Conservation (phyloP, 2,797 vertebrate genomes). For the Danio jaintianensis region DNA sequence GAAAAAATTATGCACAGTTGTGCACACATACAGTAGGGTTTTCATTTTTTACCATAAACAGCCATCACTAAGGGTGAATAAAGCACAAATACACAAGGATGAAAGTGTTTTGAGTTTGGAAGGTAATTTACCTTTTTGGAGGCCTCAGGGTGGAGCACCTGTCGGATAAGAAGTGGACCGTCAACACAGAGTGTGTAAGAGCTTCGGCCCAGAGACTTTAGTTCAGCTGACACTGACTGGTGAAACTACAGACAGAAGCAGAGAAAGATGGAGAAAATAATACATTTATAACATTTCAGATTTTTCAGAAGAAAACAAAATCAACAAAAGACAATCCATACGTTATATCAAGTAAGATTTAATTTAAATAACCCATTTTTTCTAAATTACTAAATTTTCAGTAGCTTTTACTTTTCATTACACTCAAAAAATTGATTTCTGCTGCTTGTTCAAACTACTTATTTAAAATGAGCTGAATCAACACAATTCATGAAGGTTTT, state of each 20-base stretch:
- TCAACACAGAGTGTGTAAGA: conserved; percentile 90
- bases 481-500: no score
- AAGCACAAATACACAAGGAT: not conserved
- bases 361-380: no score
- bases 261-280: not conserved
- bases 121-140: conserved; percentile 88
- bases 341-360: no score
- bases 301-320: no score
- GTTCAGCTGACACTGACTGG: conserved; percentile 87
- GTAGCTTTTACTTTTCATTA: no score
- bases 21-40: not conserved
- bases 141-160: conserved; percentile 93
- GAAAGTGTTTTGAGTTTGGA: not conserved
- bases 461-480: no score
- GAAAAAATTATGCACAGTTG: not conserved
- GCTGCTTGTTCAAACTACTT: no score
- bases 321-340: no score
- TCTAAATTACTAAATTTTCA: no score
- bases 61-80: not conserved
- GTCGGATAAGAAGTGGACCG: conserved; percentile 88
- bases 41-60: not conserved
- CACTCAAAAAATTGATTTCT: no score
- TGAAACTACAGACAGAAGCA: conserved; percentile 80
- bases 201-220: conserved; percentile 87
- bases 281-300: no score